Conservation (phyloP, 1,140 invertebrate species). For the Homarus americanus region DNA sequence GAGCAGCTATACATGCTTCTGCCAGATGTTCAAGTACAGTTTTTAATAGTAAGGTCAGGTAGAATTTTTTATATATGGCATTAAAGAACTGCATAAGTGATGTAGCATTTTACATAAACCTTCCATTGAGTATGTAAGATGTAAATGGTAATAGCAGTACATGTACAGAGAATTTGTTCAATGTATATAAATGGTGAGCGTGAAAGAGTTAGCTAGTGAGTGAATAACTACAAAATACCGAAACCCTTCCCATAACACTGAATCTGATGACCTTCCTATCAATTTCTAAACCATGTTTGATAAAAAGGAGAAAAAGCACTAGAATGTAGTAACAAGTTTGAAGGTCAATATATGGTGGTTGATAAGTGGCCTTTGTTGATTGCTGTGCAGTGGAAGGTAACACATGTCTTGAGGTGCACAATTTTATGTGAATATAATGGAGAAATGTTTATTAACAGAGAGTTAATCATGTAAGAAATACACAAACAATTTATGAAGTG, state of each 20-base stretch:
- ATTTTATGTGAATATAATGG: background rate
- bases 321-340: background rate
- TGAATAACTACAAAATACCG: background rate
- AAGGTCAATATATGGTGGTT: background rate
- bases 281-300: background rate
- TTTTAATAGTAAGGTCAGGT: constrained; percentile 51
- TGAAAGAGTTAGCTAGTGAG: background rate
- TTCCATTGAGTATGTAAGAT: constrained; percentile 55
- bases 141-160: constrained; percentile 31
- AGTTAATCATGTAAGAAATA: too few relatives aligned
- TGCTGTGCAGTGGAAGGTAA: background rate
- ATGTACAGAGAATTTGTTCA: constrained; percentile 38
- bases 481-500: background rate
- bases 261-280: background rate
- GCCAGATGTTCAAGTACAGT: constrained; percentile 3
- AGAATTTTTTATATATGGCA: constrained; percentile 62
- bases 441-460: background rate
- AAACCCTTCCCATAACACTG: constrained; percentile 1
- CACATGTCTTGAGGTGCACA: background rate
- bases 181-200: constrained; percentile 10
- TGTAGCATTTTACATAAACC: constrained; percentile 58
- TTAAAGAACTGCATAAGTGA: constrained; percentile 60
- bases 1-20: constrained; percentile 60
- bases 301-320: background rate
- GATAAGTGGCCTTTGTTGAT: background rate